Evolutionary conservation across 2,797 vertebrate genomes (phyloP), one percentile per base, ranked within the genome.

Genomic region (Leptatherina wallacei): DNA sequence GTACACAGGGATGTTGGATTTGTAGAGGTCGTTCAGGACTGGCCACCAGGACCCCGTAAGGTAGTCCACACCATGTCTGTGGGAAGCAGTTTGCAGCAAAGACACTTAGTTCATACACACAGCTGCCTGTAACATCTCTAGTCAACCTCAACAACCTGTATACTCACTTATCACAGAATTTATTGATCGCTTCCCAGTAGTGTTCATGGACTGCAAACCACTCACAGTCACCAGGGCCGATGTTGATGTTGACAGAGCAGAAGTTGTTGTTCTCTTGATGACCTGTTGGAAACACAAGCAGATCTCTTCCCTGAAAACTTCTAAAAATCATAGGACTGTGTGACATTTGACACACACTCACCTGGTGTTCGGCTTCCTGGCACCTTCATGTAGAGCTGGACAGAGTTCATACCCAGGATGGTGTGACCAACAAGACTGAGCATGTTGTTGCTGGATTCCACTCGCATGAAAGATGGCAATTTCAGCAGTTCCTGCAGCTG

Each of bases 191-290:
- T 78, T 95, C 96, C 98, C 98, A 99, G 88, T 99, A 99, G 54
- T 94, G 91, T 94, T 99, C 98, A 38, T 98, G 97, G 70, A 99
- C 97, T 73, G 98, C 97, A 84, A 99, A 99, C 98, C 98, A 99
- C 93, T 99, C 98, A 81, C 98, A 99, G 91, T 99, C 98, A 77
- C 98, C 98, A 6, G 98, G 98, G 61, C 98, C 98, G 47, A 99
- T 99, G 83, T 99, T 99, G 92, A 99, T 97, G 91, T 99, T 99
- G 87, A 99, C 98, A 16, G 98, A 99, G 92, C 97, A 97, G 80
- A 99, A 99, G 82, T 99, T 99, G 94, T 99, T 99, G 93, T 99
- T 99, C 93, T 99, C 98, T 89, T 99, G 98, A 94, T 99, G 98
- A 92, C 98, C 98, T 99, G 75, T 49, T 35, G 38, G 29, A 74